Evolutionary conservation across 2,113 vertebrate species (phyloP).

Genomic region (Caracal caracal): DNA sequence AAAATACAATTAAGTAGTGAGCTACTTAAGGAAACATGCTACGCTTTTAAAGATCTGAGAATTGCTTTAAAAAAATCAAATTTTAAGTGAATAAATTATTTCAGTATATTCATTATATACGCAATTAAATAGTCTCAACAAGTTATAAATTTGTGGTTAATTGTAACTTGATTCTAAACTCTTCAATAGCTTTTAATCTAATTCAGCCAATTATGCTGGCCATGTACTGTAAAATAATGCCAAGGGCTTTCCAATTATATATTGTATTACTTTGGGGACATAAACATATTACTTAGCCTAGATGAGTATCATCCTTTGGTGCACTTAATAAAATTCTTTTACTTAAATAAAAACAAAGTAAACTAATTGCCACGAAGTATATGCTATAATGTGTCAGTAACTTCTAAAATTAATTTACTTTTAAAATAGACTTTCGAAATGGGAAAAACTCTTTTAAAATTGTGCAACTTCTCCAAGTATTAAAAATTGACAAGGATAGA

Average conservation of each 20-base stretch:
- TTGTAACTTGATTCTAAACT: neutral
- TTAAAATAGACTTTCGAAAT: neutral
- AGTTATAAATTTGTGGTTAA: neutral
- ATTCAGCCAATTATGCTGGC: neutral
- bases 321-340: neutral
- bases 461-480: accelerated
- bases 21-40: neutral
- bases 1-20: neutral
- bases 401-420: neutral
- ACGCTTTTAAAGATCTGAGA: neutral
- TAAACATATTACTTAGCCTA: neutral
- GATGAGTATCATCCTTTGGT: neutral
- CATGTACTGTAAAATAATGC: constrained; percentile 29
- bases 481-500: constrained; percentile 28
- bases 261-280: neutral
- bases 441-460: neutral
- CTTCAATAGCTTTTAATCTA: neutral
- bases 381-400: neutral
- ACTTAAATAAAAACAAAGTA: constrained; percentile 29
- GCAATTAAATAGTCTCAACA: neutral
- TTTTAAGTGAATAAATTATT: neutral
- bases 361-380: neutral
- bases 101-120: neutral
- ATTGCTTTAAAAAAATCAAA: neutral
- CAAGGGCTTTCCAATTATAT: neutral